Evolutionary conservation across 2,888 invertebrate species (phyloP).

Genomic region (Melinopterus prodromus): DNA sequence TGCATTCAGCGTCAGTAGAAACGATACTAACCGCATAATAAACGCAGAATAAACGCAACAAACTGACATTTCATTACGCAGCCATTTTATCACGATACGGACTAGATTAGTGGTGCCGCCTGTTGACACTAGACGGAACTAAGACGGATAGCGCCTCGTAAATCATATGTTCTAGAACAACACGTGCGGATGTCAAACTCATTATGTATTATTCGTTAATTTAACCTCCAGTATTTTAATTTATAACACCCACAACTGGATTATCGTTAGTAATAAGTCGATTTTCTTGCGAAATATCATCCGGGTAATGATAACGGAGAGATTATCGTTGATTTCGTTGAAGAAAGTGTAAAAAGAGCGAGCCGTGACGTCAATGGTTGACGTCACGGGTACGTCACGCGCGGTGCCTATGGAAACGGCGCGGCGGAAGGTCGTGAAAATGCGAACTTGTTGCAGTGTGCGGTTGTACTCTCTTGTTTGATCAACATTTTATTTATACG

Average conservation of each 20-base stretch:
- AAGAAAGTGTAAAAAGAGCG: conserved; percentile 6
- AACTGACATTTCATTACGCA: neutral
- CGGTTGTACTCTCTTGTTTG: neutral
- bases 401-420: conserved; percentile 46
- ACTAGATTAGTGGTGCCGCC: conserved; percentile 49
- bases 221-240: neutral
- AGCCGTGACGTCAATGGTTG: conserved; percentile 37
- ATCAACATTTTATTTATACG: conserved; percentile 4
- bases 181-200: conserved; percentile 38
- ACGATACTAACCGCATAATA: too few relatives aligned
- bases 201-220: conserved; percentile 5
- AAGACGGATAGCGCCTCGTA: conserved; percentile 24
- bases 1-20: too few relatives aligned
- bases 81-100: conserved; percentile 4
- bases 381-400: conserved; percentile 46
- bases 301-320: neutral
- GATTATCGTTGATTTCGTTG: neutral
- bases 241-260: conserved; percentile 27
- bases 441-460: conserved; percentile 22
- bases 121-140: conserved; percentile 50
- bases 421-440: conserved; percentile 43
- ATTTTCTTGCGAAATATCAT: neutral
- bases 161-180: conserved; percentile 39
- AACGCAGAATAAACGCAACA: neutral
- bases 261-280: neutral